These are phyloP conservation scores for Scaptomyza tumidula DNA, from an alignment of 2,888 invertebrate genomes.

Conservation along the genomic window DNA sequence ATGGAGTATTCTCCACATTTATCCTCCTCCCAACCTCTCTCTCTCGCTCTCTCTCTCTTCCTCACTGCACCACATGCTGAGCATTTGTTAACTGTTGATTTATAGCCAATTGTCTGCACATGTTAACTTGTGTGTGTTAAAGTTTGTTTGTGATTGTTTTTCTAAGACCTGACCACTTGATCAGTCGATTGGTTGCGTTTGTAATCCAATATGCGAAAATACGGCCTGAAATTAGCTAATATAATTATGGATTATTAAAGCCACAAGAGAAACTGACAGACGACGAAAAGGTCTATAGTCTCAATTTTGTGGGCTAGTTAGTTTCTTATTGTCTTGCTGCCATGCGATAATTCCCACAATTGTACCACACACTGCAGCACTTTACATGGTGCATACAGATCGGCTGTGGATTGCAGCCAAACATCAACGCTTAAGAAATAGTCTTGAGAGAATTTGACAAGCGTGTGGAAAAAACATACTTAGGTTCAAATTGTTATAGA, in stretches of 20 bases:
- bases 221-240: conserved; percentile 59
- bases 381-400: conserved; percentile 39
- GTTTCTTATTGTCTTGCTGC: conserved; percentile 22
- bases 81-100: conserved; percentile 70
- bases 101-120: conserved; percentile 69
- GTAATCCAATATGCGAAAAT: conserved; percentile 52
- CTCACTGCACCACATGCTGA: conserved; percentile 7
- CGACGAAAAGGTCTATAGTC: conserved; percentile 13
- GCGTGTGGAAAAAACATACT: conserved; percentile 16
- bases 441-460: conserved; percentile 42
- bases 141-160: conserved; percentile 39
- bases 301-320: conserved; percentile 16
- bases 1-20: conserved; percentile 17
- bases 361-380: conserved; percentile 38
- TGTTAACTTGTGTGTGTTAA: conserved; percentile 32
- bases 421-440: conserved; percentile 38
- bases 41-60: neutral
- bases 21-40: neutral
- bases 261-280: conserved; percentile 30
- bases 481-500: conserved; percentile 11
- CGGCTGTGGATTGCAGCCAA: conserved; percentile 30
- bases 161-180: conserved; percentile 37
- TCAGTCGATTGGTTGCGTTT: conserved; percentile 36
- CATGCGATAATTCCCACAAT: conserved; percentile 70
- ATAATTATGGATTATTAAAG: conserved; percentile 67